These are phyloP conservation scores for Muscicapa comitata DNA, from an alignment of 2,797 vertebrate species.

Conservation along the genomic window DNA sequence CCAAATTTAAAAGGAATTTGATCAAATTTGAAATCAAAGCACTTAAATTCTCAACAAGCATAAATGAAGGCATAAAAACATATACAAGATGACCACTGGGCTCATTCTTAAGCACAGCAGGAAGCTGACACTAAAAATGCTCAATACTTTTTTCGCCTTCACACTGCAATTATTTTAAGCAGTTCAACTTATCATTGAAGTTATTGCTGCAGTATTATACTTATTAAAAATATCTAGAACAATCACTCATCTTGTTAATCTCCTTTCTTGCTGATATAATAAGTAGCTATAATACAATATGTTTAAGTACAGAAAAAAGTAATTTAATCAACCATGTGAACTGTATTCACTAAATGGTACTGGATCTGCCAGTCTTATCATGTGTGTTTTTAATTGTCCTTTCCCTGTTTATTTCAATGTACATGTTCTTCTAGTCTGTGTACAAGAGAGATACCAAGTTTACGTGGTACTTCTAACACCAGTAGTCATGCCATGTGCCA, in stretches of 20 bases:
- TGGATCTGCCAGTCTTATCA: background rate
- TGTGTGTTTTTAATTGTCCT: background rate
- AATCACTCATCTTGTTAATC: background rate
- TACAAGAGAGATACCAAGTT: background rate
- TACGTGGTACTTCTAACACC: background rate
- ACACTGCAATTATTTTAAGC: background rate
- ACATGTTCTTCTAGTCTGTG: background rate
- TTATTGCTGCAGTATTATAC: background rate
- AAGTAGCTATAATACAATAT: background rate
- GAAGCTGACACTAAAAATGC: background rate
- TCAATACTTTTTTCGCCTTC: background rate
- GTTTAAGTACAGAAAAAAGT: background rate
- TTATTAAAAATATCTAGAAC: background rate
- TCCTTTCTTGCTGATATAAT: background rate
- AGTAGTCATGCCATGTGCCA: background rate
- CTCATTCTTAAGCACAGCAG: background rate
- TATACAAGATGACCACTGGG: background rate
- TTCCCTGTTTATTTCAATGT: background rate
- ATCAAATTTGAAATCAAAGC: background rate
- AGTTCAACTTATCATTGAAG: background rate
- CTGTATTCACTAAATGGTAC: background rate
- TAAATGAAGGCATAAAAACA: background rate
- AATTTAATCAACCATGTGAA: background rate
- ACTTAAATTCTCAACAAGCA: background rate
- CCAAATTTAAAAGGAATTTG: background rate